These are phyloP conservation scores for Myotis lucifugus DNA, from an alignment of 2,113 vertebrate genomes.

Conservation along the genomic window DNA sequence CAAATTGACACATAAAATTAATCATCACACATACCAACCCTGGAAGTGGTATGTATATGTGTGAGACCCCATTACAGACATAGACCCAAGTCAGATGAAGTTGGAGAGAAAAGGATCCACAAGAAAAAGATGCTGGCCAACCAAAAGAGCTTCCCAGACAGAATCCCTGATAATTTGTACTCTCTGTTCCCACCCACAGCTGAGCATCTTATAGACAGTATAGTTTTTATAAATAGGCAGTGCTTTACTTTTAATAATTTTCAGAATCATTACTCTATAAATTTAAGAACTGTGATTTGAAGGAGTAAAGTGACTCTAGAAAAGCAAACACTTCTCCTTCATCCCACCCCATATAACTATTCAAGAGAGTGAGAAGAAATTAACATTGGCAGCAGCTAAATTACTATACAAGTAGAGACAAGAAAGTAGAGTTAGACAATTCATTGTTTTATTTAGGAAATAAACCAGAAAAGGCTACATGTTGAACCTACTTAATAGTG, in stretches of 20 bases:
- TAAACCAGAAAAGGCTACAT: not conserved
- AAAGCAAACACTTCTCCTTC: not conserved
- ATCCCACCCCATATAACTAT: not conserved
- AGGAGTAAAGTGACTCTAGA: not conserved
- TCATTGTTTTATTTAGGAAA: not conserved
- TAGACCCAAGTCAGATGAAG: not conserved
- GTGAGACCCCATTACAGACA: not conserved
- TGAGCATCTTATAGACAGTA: not conserved
- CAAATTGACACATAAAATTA: not conserved
- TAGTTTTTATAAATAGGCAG: not conserved
- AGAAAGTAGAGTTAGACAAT: not conserved
- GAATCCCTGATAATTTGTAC: not conserved
- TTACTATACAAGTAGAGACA: not conserved
- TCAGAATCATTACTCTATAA: not conserved
- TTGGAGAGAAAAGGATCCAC: not conserved
- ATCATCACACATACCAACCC: not conserved
- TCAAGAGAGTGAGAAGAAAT: not conserved
- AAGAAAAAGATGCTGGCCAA: not conserved
- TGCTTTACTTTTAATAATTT: constrained; percentile 24
- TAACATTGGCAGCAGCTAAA: not conserved
- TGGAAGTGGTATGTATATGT: not conserved
- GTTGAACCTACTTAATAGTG: not conserved
- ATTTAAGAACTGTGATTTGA: not conserved
- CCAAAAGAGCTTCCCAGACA: not conserved
- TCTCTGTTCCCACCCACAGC: not conserved